Evolutionary conservation across 2,797 vertebrate genomes (phyloP).

Genomic region (Pipistrellus pipistrellus): DNA sequence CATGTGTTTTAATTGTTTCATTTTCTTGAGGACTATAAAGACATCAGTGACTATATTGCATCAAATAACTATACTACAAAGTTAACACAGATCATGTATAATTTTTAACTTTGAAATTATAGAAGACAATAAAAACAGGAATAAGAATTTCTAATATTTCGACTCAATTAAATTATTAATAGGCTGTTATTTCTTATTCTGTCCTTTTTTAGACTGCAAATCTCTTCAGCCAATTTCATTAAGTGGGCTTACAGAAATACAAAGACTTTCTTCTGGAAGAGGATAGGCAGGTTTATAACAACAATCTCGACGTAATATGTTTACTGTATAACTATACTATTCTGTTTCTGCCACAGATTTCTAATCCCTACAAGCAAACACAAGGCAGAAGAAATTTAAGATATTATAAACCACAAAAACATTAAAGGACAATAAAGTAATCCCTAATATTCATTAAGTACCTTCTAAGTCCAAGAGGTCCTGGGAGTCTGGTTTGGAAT

Average conservation of each 20-base stretch:
- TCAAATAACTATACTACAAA: conserved; percentile 16
- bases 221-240: conserved; percentile 42
- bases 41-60: conserved; percentile 14
- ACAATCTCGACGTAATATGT: background rate
- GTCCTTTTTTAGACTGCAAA: background rate
- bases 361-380: conserved; percentile 58
- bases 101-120: conserved; percentile 53
- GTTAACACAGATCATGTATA: conserved; percentile 8
- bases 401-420: conserved; percentile 14
- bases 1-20: conserved; percentile 45
- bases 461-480: conserved; percentile 96
- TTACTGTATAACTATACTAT: background rate
- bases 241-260: conserved; percentile 20
- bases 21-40: conserved; percentile 29
- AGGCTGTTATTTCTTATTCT: conserved; percentile 55
- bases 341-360: conserved; percentile 28
- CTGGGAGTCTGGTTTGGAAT: conserved; percentile 92
- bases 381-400: conserved; percentile 23
- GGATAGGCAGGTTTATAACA: background rate
- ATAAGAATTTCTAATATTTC: conserved; percentile 38
- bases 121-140: conserved; percentile 56
- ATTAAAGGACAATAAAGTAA: background rate
- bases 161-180: conserved; percentile 51
- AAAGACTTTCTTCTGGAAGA: conserved; percentile 17
- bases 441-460: conserved; percentile 84